Base-by-base conservation (phyloP, 2,888 invertebrate species). In the Drosophila macrothrix region DNA sequence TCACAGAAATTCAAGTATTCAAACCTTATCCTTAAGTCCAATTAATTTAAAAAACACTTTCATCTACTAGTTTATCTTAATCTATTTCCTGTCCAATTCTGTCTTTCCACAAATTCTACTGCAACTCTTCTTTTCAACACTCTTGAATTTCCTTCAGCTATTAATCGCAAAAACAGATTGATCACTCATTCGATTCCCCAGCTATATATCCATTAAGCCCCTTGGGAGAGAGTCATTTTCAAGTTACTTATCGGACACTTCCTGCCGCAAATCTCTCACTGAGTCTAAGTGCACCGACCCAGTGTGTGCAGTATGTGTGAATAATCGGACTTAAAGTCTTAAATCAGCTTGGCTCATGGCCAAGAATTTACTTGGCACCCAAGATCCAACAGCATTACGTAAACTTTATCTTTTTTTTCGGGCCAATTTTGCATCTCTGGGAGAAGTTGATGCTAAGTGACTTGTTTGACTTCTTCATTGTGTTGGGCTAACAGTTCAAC, bases 391-490 rank as follows among this genome's bases (percentile, higher is more conserved):
- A 68, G 29, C 39, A 56, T 50, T 56, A 61, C 78, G 66, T 58
- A 73, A 72, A 83, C 49, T 73, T 72, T 62, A 43, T 50, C 58
- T 37, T 29, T 50, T 67, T 56, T 41, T 16, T 52, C 22, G 22
- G 55, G 67, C 60, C 54, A 60, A 64, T 80, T 82, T 88, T 84
- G 87, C 87, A 86, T 88, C 72, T 65, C 62, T 60, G 25, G 50
- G 37, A 56, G 73, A 28, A 46, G 33, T 55, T 35, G 69, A 16
- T 62, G 55, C 84, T 86, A 88, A 84, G 84, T 88, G 87, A 87
- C 77, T 87, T 84, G 87, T 84, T 88, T 86, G 89, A 85, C 87
- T 85, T 86, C 64, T 86, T 73, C 87, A 87, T 82, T 77, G 73
- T 80, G 73, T 76, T 74, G 68, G 64, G 58, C 63, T 69, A 75